Evolutionary conservation across 2,113 vertebrate genomes (phyloP).

Genomic region (Chlamydotis undulata): DNA sequence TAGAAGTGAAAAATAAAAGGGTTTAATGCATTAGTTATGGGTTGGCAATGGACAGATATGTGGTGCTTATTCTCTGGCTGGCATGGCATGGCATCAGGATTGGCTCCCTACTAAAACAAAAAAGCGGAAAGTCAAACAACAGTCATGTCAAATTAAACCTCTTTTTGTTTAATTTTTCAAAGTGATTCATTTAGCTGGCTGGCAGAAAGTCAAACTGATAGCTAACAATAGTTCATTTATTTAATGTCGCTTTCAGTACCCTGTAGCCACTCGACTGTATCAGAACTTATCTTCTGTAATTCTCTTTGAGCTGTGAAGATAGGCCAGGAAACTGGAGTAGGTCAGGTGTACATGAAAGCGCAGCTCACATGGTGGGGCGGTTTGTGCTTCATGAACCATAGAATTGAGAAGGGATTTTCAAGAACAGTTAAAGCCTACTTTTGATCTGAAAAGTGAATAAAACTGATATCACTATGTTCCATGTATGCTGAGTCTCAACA

Average conservation of each 20-base stretch:
- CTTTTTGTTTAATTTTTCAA: constrained; percentile 62
- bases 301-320: constrained; percentile 54
- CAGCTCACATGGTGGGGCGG: background rate
- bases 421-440: background rate
- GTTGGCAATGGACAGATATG: background rate
- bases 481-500: background rate
- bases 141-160: constrained; percentile 58
- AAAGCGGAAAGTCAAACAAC: constrained; percentile 58
- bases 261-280: constrained; percentile 31
- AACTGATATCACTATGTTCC: background rate
- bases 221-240: constrained; percentile 63
- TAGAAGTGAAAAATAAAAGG: constrained; percentile 36
- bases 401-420: constrained; percentile 1
- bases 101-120: constrained; percentile 39
- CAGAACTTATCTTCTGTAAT: constrained; percentile 56
- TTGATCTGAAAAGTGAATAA: constrained; percentile 8
- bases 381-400: constrained; percentile 1
- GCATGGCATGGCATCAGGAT: background rate
- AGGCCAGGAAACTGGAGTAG: constrained; percentile 39
- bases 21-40: constrained; percentile 20
- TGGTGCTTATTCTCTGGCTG: constrained; percentile 2
- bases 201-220: constrained; percentile 53
- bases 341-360: constrained; percentile 18
- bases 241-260: constrained; percentile 39
- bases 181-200: constrained; percentile 53